phyloP scores from a whole-genome alignment of 2,888 invertebrate genomes.

The Cataglyphis livida region DNA sequence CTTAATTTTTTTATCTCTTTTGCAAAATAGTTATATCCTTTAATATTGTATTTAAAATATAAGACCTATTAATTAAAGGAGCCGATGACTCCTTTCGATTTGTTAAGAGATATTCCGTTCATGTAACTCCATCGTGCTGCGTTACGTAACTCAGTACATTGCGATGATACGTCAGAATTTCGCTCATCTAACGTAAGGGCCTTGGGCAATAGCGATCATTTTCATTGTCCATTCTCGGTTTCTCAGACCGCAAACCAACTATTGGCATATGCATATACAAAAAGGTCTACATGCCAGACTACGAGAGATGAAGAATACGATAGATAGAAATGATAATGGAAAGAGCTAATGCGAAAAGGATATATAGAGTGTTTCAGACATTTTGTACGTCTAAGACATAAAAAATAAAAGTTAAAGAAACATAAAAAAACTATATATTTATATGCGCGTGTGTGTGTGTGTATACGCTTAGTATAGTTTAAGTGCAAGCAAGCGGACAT shows the following conservation, averaged over 20 bases:
- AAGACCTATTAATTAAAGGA: background rate
- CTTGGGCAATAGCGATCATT: constrained; percentile 52
- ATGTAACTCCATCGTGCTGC: constrained; percentile 16
- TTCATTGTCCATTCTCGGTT: constrained; percentile 53
- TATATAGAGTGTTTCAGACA: background rate
- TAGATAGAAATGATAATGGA: background rate
- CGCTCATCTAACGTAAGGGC: constrained; percentile 42
- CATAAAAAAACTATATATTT: background rate
- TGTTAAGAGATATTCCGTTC: background rate
- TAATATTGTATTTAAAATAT: background rate
- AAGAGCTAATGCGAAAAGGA: background rate
- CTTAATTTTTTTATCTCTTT: background rate
- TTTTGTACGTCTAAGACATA: background rate
- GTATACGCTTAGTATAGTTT: too few species aligned
- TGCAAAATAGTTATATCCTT: background rate
- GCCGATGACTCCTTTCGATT: constrained; percentile 7
- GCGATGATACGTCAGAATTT: constrained; percentile 63
- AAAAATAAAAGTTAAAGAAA: constrained; percentile 1
- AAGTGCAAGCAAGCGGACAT: constrained; percentile 6
- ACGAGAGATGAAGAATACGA: background rate
- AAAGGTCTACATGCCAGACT: background rate
- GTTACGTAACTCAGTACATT: constrained; percentile 61
- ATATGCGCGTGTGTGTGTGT: background rate
- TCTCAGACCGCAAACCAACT: constrained; percentile 43
- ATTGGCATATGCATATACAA: constrained; percentile 6